These are phyloP conservation scores for Andricus quercusramuli DNA, from an alignment of 2,888 invertebrate genomes.

Conservation along the genomic window DNA sequence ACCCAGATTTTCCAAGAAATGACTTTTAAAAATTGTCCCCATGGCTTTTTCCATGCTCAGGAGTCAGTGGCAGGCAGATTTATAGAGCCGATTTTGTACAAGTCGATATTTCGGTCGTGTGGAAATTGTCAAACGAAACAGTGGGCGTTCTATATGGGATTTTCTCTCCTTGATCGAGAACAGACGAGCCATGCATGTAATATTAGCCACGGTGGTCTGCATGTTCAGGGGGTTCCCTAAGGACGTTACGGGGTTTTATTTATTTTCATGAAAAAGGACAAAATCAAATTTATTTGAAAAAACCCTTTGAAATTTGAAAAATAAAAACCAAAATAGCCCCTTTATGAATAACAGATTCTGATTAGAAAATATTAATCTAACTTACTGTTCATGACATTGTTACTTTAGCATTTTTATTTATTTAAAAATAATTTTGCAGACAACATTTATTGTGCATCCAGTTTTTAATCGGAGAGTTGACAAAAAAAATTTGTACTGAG, in stretches of 20 bases:
- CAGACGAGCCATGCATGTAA: constrained; percentile 43
- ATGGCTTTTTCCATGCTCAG: background rate
- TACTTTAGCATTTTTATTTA: too few relatives aligned
- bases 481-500: too few relatives aligned
- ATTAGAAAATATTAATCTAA: too few relatives aligned
- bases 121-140: constrained; percentile 67
- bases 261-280: too few relatives aligned
- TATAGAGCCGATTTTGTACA: constrained; percentile 18
- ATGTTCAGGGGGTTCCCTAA: constrained; percentile 27
- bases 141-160: constrained; percentile 60
- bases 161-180: constrained; percentile 43
- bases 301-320: background rate
- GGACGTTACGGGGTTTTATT: constrained; percentile 37
- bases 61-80: constrained; percentile 24
- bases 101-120: constrained; percentile 49
- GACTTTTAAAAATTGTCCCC: background rate
- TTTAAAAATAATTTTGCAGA: too few relatives aligned
- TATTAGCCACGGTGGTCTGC: constrained; percentile 38
- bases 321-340: too few relatives aligned
- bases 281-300: background rate
- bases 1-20: constrained; percentile 12
- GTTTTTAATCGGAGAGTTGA: too few relatives aligned
- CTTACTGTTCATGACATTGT: too few relatives aligned
- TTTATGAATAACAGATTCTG: too few relatives aligned
- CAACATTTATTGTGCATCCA: too few relatives aligned